A percentile compares a stretch with the other conserved stretches of the same genome.
phyloP scores from a whole-genome alignment of 2,888 invertebrate species.

The Nomada fucata region DNA sequence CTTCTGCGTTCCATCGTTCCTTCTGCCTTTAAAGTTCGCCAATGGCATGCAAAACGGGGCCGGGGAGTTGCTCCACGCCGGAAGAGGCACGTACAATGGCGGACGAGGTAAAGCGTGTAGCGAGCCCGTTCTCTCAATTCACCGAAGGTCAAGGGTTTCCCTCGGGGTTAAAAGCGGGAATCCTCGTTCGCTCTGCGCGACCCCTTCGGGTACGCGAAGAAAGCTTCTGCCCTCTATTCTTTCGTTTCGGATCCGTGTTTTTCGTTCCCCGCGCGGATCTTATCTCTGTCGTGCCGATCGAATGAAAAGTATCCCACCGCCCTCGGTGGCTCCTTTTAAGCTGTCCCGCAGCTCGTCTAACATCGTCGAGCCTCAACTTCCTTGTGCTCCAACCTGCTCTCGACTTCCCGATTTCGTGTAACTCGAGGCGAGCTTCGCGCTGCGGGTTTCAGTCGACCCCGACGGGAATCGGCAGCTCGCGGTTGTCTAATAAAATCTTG shows the following conservation, averaged over 20 bases:
- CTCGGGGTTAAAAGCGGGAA: constrained; percentile 54
- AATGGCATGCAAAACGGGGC: constrained; percentile 53
- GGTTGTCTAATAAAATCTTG: no score
- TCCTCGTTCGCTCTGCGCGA: constrained; percentile 34
- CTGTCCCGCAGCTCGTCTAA: not conserved
- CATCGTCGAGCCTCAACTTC: constrained; percentile 6
- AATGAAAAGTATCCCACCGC: constrained; percentile 28
- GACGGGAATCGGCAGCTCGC: not conserved
- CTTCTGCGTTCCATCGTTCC: not conserved
- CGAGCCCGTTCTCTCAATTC: constrained; percentile 47
- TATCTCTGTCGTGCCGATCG: constrained; percentile 22
- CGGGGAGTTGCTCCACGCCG: constrained; percentile 47
- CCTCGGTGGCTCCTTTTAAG: not conserved
- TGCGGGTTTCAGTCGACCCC: not conserved
- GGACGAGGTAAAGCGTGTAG: constrained; percentile 40
- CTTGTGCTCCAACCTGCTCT: not conserved
- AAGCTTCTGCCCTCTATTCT: constrained; percentile 27
- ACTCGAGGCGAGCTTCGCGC: not conserved
- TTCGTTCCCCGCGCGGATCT: constrained; percentile 24
- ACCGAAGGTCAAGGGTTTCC: constrained; percentile 60
- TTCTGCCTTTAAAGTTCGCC: constrained; percentile 47
- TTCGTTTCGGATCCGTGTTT: constrained; percentile 13
- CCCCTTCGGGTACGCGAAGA: constrained; percentile 19
- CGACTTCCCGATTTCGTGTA: not conserved
- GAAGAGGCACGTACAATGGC: constrained; percentile 56